Evolutionary conservation across 2,888 invertebrate species (phyloP).

Genomic region (Nomada lathburiana): DNA sequence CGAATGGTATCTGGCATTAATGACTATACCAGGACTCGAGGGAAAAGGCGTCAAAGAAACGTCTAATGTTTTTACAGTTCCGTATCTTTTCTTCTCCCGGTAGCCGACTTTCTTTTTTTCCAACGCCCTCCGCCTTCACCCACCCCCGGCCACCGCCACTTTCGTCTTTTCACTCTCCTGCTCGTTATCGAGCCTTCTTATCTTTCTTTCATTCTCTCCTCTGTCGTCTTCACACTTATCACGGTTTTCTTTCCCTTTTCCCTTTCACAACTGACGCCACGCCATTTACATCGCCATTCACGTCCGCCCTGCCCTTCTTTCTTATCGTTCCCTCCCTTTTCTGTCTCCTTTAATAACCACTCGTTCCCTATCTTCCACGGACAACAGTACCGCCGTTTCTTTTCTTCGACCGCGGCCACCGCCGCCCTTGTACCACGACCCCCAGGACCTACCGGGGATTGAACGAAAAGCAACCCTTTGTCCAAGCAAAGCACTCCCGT

Average conservation of each 20-base stretch:
- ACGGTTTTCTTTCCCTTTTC: conserved; percentile 26
- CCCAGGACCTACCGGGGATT: neutral
- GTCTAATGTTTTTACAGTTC: conserved; percentile 28
- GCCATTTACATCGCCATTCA: conserved; percentile 64
- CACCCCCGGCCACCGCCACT: neutral
- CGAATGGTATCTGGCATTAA: neutral
- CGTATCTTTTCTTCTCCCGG: neutral
- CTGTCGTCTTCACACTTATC: conserved; percentile 53
- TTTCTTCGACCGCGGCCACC: conserved; percentile 8
- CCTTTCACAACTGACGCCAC: conserved; percentile 44
- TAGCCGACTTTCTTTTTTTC: neutral
- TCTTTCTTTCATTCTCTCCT: conserved; percentile 56
- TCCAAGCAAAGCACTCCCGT: neutral
- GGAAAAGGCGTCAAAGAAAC: conserved; percentile 3
- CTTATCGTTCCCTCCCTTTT: conserved; percentile 50
- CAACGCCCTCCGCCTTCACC: neutral
- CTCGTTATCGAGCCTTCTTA: conserved; percentile 59
- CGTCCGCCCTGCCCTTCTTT: conserved; percentile 47
- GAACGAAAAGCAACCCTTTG: conserved; percentile 38
- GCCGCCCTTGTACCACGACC: neutral
- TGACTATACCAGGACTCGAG: neutral
- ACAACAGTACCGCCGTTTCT: conserved; percentile 8
- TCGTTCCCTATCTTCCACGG: conserved; percentile 42
- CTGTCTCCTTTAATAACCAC: conserved; percentile 57
- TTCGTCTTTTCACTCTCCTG: conserved; percentile 13